Base-by-base conservation (phyloP, 1,140 invertebrate genomes). In the Drosophila obscura region DNA sequence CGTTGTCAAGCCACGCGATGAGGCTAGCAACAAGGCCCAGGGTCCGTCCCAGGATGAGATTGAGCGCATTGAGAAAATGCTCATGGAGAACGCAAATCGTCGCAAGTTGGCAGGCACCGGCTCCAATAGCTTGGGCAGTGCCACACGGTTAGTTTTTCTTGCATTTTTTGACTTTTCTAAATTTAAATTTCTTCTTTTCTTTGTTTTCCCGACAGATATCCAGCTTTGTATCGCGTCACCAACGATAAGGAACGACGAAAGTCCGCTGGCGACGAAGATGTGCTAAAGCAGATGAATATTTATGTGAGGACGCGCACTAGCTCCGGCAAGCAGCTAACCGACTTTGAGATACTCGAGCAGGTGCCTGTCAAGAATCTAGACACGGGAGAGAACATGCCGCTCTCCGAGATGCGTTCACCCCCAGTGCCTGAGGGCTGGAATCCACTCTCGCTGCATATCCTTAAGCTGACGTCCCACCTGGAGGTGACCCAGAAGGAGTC, bases 311-410 rank as follows among this genome's bases (percentile, higher is more conserved):
- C 96, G 35, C 93, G 96, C 65, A 97, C 96, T 9, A 96, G 96
- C 90, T 97, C 96, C 48, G 96, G 96, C 35, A 96, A 97, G 92
- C 95, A 95, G 77, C 93, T 97, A 28, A 95, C 96, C 11, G 96
- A 97, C 92, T 94, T 96, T 93, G 96, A 99, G 94, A 98, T 99
- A 73, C 92, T 99, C 53, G 96, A 98, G 91, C 96, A 97, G 94
- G 96, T 98, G 64, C 97, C 96, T 60, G 97, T 99, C 3, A 93
- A 97, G 74, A 99, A 99, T 93, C 93, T 99, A 72, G 98, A 99
- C 92, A 99, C 98, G 5, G 98, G 93, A 91, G 88, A 89, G 60
- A 91, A 91, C 73, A 91, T 92, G 84, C 92, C 93, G 28, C 68
- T 92, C 51, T 92, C 91, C 28, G 89, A 90, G 64, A 88, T 92